Evolutionary conservation across 1,140 invertebrate genomes (phyloP).

Genomic region (Halictus rubicundus): DNA sequence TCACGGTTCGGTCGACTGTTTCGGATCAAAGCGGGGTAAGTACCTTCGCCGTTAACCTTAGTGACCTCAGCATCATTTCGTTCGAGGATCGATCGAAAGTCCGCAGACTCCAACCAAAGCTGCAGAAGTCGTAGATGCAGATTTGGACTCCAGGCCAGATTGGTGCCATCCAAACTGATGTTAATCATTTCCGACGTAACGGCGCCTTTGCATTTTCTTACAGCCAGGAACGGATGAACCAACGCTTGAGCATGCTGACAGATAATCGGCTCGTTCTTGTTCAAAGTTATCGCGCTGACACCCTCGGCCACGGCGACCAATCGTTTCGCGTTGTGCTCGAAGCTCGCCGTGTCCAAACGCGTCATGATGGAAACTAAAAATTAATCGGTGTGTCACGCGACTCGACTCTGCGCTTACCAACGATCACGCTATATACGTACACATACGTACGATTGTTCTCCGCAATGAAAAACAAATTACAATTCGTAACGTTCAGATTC

Average conservation of each 20-base stretch:
- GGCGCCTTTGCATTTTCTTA: constrained; percentile 77
- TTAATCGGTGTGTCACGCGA: not conserved
- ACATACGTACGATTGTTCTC: constrained; percentile 82
- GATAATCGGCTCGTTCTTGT: constrained; percentile 74
- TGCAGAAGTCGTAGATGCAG: constrained; percentile 77
- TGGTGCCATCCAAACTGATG: constrained; percentile 74
- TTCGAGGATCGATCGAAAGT: constrained; percentile 69
- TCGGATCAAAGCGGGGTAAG: not conserved
- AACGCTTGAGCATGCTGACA: constrained; percentile 75
- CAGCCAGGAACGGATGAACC: constrained; percentile 74
- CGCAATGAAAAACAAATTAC: constrained; percentile 84
- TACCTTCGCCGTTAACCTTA: not conserved
- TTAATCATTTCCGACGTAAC: constrained; percentile 70
- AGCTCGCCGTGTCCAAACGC: constrained; percentile 81
- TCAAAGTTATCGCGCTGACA: constrained; percentile 75
- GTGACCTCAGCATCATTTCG: not conserved
- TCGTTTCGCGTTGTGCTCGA: constrained; percentile 77
- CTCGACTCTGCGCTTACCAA: too few species aligned
- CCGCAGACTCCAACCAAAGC: constrained; percentile 75
- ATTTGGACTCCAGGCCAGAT: constrained; percentile 77
- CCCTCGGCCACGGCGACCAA: constrained; percentile 76
- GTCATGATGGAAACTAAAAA: constrained; percentile 82
- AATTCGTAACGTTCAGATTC: constrained; percentile 83
- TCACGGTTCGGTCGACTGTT: not conserved
- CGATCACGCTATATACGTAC: not conserved